Percentiles rank a stretch among this genome's conserved stretches.
Conservation (phyloP, 2,888 invertebrate genomes). For the Chromoteleia sp. region DNA sequence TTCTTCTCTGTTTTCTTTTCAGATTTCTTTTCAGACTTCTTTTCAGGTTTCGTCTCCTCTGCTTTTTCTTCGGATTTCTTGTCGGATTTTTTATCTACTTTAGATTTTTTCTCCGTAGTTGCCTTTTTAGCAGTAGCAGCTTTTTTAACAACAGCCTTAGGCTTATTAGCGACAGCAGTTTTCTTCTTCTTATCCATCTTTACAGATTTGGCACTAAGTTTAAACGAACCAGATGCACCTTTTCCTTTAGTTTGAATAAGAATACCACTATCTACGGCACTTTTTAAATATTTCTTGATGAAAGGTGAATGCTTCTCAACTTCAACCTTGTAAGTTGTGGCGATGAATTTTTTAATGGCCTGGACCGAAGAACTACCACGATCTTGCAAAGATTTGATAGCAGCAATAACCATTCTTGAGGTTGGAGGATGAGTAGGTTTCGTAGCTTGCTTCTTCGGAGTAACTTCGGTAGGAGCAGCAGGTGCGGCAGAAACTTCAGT, state of each 20-base stretch:
- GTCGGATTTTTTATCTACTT: too few relatives aligned
- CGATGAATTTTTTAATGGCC: conserved; percentile 85
- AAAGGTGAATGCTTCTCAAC: conserved; percentile 84
- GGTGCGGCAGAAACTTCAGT: not conserved
- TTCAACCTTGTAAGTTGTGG: not conserved
- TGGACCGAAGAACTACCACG: conserved; percentile 87
- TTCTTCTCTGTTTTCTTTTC: too few relatives aligned
- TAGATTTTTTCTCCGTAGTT: conserved; percentile 16
- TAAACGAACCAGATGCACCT: conserved; percentile 74
- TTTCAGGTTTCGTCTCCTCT: too few relatives aligned
- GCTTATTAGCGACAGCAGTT: conserved; percentile 75
- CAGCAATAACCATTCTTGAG: conserved; percentile 86
- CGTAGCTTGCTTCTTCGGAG: conserved; percentile 12
- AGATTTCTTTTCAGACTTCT: too few relatives aligned
- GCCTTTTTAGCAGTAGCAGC: conserved; percentile 15
- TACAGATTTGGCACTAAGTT: too few relatives aligned
- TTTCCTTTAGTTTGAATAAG: conserved; percentile 24
- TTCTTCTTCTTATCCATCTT: too few relatives aligned
- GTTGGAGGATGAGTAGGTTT: conserved; percentile 73
- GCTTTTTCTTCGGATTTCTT: too few relatives aligned
- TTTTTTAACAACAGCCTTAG: not conserved
- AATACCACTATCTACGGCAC: conserved; percentile 83
- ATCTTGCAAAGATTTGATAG: conserved; percentile 86
- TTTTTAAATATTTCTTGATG: conserved; percentile 87
- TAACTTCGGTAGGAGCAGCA: not conserved